phyloP scores from a whole-genome alignment of 1,140 invertebrate genomes.

The Orussus abietinus region DNA sequence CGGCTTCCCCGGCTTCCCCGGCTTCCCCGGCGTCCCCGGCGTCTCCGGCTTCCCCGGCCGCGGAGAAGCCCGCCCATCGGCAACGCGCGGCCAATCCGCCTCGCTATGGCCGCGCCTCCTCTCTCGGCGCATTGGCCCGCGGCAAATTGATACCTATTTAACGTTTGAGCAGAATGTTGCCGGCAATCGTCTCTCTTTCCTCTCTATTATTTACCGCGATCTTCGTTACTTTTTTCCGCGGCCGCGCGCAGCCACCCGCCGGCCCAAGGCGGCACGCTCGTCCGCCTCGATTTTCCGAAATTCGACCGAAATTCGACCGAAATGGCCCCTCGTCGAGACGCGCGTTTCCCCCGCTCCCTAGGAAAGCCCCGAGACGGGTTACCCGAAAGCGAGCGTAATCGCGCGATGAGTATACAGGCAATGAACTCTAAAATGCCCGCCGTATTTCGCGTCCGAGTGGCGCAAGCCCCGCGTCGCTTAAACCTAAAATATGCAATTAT shows the following conservation, averaged over 20 bases:
- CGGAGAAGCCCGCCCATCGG: constrained; percentile 18
- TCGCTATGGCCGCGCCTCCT: constrained; percentile 26
- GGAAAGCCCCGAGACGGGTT: background rate
- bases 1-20: constrained; percentile 14
- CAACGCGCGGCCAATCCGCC: constrained; percentile 22
- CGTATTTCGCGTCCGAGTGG: too few relatives aligned
- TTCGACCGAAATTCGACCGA: background rate
- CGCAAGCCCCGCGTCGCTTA: too few relatives aligned
- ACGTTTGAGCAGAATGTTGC: constrained; percentile 49
- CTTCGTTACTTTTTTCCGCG: constrained; percentile 16
- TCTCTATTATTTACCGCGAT: constrained; percentile 47
- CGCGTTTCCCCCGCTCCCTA: background rate
- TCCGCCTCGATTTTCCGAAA: background rate
- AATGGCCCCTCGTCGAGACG: background rate
- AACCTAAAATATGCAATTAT: too few relatives aligned
- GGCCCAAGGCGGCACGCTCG: background rate
- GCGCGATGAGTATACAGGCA: too few relatives aligned
- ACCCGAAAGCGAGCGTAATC: too few relatives aligned
- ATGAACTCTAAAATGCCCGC: too few relatives aligned
- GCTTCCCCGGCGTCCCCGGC: background rate
- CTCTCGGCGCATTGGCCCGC: constrained; percentile 37
- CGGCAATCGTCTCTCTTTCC: constrained; percentile 41
- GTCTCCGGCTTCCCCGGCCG: constrained; percentile 2
- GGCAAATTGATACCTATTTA: constrained; percentile 52
- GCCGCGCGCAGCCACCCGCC: background rate